Evolutionary conservation across 2,113 vertebrate species (phyloP), one percentile per base, ranked within the genome.

Genomic region (Terrapene triunguis): DNA sequence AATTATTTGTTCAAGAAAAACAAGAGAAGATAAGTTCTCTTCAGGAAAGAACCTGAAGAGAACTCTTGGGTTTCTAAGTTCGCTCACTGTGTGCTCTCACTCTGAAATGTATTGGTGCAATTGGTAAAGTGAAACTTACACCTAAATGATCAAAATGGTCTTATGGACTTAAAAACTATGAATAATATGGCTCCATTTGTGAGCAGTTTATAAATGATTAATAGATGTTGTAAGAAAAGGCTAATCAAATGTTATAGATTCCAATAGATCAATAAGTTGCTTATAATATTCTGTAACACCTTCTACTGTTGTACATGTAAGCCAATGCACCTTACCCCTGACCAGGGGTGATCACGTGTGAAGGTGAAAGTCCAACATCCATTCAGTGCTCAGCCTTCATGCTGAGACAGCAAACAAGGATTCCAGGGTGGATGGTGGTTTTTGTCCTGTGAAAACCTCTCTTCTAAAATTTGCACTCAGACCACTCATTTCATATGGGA

Each of bases 1-100:
- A 44, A 44, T 44, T 44, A 92, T 89, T 89, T 95, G 81, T 94
- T 97, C 88, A 95, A 96, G 90, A 96, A 96, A 95, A 98, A 95
- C 84, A 96, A 81, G 51, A 90, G 47, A 55, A 93, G 53, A 94
- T 94, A 96, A 95, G 55, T 89, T 89, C 72, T 95, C 57, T 97
- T 93, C 94, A 89, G 88, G 84, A 89, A 35, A 54, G 22, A 97
- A 93, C 47, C 82, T 91, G 95, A 96, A 83, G 79, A 87, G 89
- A 74, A 85, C 44, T 35, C n/a, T 92, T 48, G 42, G 44, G 50
- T 91, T 96, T 96, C 84, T 83, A 93, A 0, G 0, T 84, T 80
- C 69, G 87, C 87, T 87, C 48, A 59, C 55, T 89, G 79, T 83
- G 80, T 81, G 85, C 86, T 76, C 94, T 95, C 57, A 82, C 83